phyloP scores from a whole-genome alignment of 2,888 invertebrate genomes.

The Papilio demoleus region DNA sequence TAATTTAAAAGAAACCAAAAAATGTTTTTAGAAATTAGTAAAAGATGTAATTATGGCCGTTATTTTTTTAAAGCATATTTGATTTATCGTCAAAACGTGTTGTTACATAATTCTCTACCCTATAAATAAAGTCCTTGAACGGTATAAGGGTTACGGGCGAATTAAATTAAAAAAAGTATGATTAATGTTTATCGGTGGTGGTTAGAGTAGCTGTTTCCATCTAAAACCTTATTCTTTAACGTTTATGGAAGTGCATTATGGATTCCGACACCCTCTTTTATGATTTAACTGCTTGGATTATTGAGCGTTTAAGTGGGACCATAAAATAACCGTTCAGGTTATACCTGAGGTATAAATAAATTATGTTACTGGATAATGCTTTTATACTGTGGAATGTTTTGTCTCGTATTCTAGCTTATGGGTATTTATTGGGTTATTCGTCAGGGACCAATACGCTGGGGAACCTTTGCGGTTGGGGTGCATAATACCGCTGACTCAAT shows the following conservation, averaged over 20 bases:
- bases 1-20: background rate
- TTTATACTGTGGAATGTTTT: slow-evolving; percentile 79
- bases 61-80: too few relatives aligned
- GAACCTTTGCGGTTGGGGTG: slow-evolving; percentile 79
- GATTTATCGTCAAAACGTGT: slow-evolving; percentile 9
- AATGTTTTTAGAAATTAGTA: background rate
- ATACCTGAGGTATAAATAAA: slow-evolving; percentile 81
- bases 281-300: slow-evolving; percentile 76
- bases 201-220: slow-evolving; percentile 67
- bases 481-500: slow-evolving; percentile 70
- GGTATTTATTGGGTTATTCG: slow-evolving; percentile 82
- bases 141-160: slow-evolving; percentile 2
- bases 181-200: slow-evolving; percentile 61
- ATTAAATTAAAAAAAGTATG: slow-evolving; percentile 53
- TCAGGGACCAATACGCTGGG: slow-evolving; percentile 77
- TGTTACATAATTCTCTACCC: slow-evolving; percentile 10
- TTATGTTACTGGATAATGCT: slow-evolving; percentile 82
- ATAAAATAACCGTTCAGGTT: slow-evolving; percentile 77
- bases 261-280: slow-evolving; percentile 74
- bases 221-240: slow-evolving; percentile 66
- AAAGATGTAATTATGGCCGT: too few relatives aligned
- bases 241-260: slow-evolving; percentile 73
- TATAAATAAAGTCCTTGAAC: background rate
- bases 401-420: slow-evolving; percentile 79
- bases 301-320: slow-evolving; percentile 78